Evolutionary conservation across 2,113 vertebrate species (phyloP), one percentile per base, ranked within the genome.

Genomic region (Tylochromis polylepis): DNA sequence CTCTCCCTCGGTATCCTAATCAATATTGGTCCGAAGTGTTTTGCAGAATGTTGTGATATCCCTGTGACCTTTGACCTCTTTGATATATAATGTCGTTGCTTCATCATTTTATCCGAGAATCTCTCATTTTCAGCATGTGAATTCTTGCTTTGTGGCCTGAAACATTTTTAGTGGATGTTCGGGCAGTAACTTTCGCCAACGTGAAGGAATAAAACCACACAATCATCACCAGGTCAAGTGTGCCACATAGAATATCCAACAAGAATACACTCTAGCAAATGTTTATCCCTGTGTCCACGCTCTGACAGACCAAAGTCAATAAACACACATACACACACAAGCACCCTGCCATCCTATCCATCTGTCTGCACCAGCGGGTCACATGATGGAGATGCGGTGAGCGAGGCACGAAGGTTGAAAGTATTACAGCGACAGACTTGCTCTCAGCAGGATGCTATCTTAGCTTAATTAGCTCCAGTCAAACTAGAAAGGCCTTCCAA

Each of bases 391-490:
- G 81, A 84, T 56, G 43, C 77, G 72, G 75, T 20, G 38, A 77
- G 90, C 16, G 29, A 83, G 83, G 60, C 83, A 53, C 78, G 3
- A 34, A 85, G 88, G 89, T 89, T 49, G 53, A 65, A 70, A 41
- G 29, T 49, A 43, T 83, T 90, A 84, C 91, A 87, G 88, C 43
- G 85, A 94, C 93, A 95, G 93, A 94, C 89, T 86, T 93, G 90
- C 85, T 88, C 92, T 88, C 92, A 91, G 91, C 90, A 93, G 93
- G 92, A 90, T 60, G 81, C 89, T 49, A 87, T 92, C 87, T 95
- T 94, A 93, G 91, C 91, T 91, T 94, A 91, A 95, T 95, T 93
- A 92, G 89, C 88, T 87, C 29, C 85, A 87, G 75, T 88, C 90
- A 90, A 93, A 93, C 85, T 72, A 88, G 70, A 91, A 24, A 56